These are phyloP conservation scores for Trissoscelio sp. DNA, from an alignment of 2,888 invertebrate genomes.

Conservation along the genomic window DNA sequence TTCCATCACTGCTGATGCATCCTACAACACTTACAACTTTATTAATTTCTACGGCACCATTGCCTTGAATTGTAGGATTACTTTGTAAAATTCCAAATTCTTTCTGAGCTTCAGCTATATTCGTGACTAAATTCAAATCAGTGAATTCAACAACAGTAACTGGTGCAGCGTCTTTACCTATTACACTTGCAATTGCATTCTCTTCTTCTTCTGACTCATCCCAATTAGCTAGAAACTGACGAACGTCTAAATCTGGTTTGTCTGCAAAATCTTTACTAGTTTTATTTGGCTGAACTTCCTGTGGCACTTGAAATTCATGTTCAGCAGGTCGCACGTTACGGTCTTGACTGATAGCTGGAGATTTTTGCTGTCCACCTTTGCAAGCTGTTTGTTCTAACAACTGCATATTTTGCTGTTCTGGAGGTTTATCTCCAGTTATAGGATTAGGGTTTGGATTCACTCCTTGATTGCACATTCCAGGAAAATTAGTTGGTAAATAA, in stretches of 20 bases:
- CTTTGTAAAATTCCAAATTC: conserved; percentile 43
- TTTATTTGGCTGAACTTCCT: conserved; percentile 49
- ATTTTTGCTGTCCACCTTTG: conserved; percentile 21
- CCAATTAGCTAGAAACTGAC: conserved; percentile 82
- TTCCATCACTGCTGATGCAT: conserved; percentile 76
- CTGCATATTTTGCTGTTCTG: conserved; percentile 47
- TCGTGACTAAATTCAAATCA: conserved; percentile 71
- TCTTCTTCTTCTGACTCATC: conserved; percentile 82
- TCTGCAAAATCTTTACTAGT: conserved; percentile 76
- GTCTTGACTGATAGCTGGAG: conserved; percentile 28
- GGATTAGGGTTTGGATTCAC: conserved; percentile 48
- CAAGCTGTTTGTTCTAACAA: conserved; percentile 42
- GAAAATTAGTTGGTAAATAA: conserved; percentile 74
- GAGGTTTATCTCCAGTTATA: conserved; percentile 47
- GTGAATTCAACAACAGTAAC: conserved; percentile 75
- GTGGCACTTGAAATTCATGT: conserved; percentile 47
- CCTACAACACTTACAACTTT: conserved; percentile 76
- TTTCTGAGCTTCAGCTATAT: conserved; percentile 40
- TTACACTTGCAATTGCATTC: conserved; percentile 70
- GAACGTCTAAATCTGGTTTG: conserved; percentile 81
- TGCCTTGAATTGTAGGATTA: conserved; percentile 13
- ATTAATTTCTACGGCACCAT: conserved; percentile 65
- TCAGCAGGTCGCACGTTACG: conserved; percentile 26
- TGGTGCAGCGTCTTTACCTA: conserved; percentile 71
- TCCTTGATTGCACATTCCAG: conserved; percentile 65